Conservation (phyloP, 2,888 invertebrate species). For the Kuschelorhynchus macadamiae region DNA sequence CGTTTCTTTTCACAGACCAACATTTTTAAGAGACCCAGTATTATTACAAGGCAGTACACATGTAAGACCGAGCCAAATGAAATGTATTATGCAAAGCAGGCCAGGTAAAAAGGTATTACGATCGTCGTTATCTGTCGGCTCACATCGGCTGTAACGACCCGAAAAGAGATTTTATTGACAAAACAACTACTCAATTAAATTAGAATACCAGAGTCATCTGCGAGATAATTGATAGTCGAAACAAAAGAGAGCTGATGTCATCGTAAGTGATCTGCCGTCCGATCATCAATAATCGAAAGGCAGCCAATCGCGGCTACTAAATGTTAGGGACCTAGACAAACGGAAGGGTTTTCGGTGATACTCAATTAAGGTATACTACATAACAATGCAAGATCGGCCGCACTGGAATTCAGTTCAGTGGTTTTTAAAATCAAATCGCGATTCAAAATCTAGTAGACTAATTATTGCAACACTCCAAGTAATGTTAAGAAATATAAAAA, state of each 20-base stretch:
- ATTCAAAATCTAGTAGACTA: too few species aligned
- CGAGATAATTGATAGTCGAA: conserved; percentile 44
- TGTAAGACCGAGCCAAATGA: conserved; percentile 8
- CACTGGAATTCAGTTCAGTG: background rate
- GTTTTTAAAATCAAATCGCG: too few species aligned
- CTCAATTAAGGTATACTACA: background rate
- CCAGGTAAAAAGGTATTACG: conserved; percentile 27
- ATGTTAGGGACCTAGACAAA: conserved; percentile 28
- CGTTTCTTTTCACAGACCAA: too few species aligned
- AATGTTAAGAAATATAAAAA: too few species aligned
- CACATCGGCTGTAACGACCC: conserved; percentile 33
- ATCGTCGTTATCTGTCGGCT: conserved; percentile 14
- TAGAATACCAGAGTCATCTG: conserved; percentile 42
- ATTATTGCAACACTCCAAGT: background rate
- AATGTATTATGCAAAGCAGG: conserved; percentile 23
- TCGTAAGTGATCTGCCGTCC: conserved; percentile 35
- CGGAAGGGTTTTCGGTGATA: conserved; percentile 25
- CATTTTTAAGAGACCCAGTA: background rate
- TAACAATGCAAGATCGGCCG: too few species aligned
- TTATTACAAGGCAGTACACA: conserved; percentile 21
- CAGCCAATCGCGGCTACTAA: conserved; percentile 32
- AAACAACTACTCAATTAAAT: conserved; percentile 46
- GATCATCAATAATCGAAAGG: conserved; percentile 32
- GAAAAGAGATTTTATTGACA: conserved; percentile 41
- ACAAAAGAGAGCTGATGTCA: conserved; percentile 42